A percentile compares a stretch with the other conserved stretches of the same genome.
Conservation (phyloP, 2,113 vertebrate species). For the Pelecanoides urinatrix region DNA sequence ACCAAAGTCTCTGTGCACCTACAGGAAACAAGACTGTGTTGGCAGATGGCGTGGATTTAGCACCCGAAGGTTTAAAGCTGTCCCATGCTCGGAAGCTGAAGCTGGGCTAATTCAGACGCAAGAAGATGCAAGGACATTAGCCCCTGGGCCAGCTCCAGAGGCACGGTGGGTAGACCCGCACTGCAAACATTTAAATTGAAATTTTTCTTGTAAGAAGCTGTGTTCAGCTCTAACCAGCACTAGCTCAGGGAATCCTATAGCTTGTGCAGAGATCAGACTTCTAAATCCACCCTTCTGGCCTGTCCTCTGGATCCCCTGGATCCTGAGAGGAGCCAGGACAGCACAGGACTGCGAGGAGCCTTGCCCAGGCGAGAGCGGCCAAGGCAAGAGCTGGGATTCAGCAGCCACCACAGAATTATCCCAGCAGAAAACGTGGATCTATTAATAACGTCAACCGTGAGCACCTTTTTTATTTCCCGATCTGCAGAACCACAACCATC, state of each 20-base stretch:
- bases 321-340: background rate
- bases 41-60: background rate
- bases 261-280: background rate
- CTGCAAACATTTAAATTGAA: background rate
- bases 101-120: background rate
- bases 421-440: background rate
- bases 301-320: background rate
- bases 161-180: background rate
- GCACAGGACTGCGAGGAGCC: background rate
- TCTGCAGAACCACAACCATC: background rate
- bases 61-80: background rate
- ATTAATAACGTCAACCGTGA: background rate
- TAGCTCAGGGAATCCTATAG: background rate
- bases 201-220: background rate
- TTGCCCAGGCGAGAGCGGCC: background rate
- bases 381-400: background rate
- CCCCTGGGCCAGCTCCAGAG: background rate
- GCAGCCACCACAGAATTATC: background rate
- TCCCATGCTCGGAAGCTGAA: background rate
- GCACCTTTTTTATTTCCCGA: background rate
- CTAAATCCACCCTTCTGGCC: background rate
- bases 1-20: background rate
- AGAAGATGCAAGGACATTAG: background rate
- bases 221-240: background rate
- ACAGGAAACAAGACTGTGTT: background rate